These are phyloP conservation scores for Dendrocincla tyrannina DNA, from an alignment of 2,797 vertebrate species.

Conservation along the genomic window DNA sequence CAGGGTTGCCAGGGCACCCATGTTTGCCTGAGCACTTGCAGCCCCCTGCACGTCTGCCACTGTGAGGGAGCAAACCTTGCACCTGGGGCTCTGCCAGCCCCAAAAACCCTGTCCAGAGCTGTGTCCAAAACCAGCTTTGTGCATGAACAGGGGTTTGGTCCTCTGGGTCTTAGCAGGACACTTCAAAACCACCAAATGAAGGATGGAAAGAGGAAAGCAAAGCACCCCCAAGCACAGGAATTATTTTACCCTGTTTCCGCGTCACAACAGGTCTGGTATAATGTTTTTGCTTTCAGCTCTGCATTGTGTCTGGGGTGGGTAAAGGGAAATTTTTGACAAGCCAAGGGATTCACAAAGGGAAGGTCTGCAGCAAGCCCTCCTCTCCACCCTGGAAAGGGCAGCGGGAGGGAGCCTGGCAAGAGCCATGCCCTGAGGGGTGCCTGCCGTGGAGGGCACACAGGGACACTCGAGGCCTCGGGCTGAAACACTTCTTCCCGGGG, in stretches of 20 bases:
- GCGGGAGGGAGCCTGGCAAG: fast-evolving
- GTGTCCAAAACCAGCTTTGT: fast-evolving
- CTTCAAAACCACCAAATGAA: neutral
- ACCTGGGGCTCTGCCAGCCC: neutral
- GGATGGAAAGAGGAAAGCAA: neutral
- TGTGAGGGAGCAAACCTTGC: fast-evolving
- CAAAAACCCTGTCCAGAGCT: fast-evolving
- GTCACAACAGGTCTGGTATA: neutral
- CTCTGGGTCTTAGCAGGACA: neutral
- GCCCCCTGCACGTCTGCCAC: fast-evolving
- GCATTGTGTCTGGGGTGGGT: fast-evolving
- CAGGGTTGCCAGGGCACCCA: neutral
- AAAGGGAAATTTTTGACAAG: fast-evolving
- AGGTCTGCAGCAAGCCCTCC: neutral
- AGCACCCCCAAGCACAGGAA: neutral
- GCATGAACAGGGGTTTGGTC: neutral
- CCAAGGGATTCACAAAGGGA: too few relatives aligned
- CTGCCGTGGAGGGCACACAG: fast-evolving
- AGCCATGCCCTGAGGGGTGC: fast-evolving
- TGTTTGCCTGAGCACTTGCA: neutral
- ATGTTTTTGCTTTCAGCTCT: neutral
- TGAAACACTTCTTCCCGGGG: fast-evolving
- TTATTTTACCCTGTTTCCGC: neutral
- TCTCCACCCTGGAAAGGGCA: neutral
- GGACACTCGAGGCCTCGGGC: neutral